Evolutionary conservation across 2,888 invertebrate species (phyloP), one percentile per base, ranked within the genome.

Genomic region (Chloromyia formosa): DNA sequence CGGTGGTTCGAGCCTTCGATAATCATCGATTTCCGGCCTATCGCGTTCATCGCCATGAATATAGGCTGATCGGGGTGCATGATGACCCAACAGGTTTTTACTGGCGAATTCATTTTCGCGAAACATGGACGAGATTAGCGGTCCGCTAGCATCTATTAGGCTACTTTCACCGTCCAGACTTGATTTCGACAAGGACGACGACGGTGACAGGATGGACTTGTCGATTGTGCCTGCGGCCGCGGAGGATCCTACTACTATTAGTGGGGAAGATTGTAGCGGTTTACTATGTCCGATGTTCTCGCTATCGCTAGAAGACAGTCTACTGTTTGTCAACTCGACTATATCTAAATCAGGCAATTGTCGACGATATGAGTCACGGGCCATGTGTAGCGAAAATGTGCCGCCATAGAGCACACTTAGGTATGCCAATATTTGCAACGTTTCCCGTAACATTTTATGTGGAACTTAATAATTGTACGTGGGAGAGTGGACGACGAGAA

Each of bases 391-490:
- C 62, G 78, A 77, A 22, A 73, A 64, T 10, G 76, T 68, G 53
- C 75, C 75, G 56, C 72, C 68, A 20, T 73, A 72, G 22, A 78
- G 69, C 66, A 78, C 75, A 76, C 76, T 76, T 40, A 78, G 60
- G 69, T 76, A 77, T 73, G 76, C 75, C 75, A 77, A 68, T 12
- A 75, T 74, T 62, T 78, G 75, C n/a, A 78, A 18, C 42, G 66
- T 76, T 77, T 78, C 77, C 61, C 78, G 77, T 68, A 77, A 75
- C 78, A 78, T 78, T 76, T 75, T 74, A 23, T 27, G 22, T 22
- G 12, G 45, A 22, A 45, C 49, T 66, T 22, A 12, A 7, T n/a
- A 16, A 49, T 49, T 12, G 10, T 20, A 14, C 49, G 62, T 40
- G 62, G 40, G 49, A 22, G 16, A 16, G 69, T 27, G 45, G 49